Evolutionary conservation across 2,797 vertebrate species (phyloP).

Genomic region (Platalea minor): DNA sequence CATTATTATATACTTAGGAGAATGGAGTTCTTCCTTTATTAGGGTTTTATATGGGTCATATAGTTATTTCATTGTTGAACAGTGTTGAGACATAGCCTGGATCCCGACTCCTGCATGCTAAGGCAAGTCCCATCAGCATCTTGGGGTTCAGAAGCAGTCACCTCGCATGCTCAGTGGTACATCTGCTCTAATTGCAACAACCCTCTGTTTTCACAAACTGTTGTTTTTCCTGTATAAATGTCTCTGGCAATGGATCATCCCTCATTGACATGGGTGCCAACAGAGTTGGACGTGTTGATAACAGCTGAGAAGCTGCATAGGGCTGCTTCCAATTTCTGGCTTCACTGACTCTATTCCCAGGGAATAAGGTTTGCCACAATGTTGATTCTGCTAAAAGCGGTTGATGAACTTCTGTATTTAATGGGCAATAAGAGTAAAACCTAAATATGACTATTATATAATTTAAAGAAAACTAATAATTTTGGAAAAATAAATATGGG

Average conservation of each 20-base stretch:
- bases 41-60: background rate
- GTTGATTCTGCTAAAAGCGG: background rate
- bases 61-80: too few relatives aligned
- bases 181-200: background rate
- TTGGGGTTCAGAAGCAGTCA: background rate
- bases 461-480: background rate
- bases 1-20: accelerated
- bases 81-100: accelerated
- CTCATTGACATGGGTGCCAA: background rate
- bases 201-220: background rate
- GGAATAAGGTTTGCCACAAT: background rate
- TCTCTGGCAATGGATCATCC: background rate
- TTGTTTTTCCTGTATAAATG: background rate
- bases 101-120: background rate
- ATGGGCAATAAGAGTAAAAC: constrained; percentile 15
- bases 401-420: constrained; percentile 16
- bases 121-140: background rate
- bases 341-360: background rate
- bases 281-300: background rate
- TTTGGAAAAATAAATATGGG: background rate
- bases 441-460: background rate
- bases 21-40: background rate
- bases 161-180: background rate
- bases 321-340: constrained; percentile 9
- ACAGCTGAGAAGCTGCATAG: background rate